Base-by-base conservation (phyloP, 2,888 invertebrate species). In the Apodemia hepburni region DNA sequence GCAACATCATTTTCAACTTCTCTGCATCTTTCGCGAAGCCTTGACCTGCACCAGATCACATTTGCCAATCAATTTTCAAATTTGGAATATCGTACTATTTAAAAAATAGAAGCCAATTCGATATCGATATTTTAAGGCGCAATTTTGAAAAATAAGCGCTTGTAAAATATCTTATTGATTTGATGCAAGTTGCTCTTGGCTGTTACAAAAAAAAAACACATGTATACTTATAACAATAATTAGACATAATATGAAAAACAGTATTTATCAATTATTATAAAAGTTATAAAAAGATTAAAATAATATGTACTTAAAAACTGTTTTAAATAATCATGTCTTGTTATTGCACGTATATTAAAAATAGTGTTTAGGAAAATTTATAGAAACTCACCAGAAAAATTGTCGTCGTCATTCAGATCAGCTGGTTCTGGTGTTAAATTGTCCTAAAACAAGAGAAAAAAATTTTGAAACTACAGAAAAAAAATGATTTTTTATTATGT, bases 1-100 rank as follows among this genome's bases (percentile, higher is more conserved):
- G 94, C 89, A 96, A 94, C 96, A 96, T 96, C 92, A 96, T 93
- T 93, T 96, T 96, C 92, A 96, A 93, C 93, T 96, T 96, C 93
- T 96, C 96, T 78, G 95, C 95, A 85, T 96, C 96, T 94, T 96
- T 96, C 94, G 95, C 93, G 92, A 83, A 81, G 86, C 80, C 89
- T 79, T 90, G 88, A 90, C 91, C 91, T 91, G 91, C 91, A 91
- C 85, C 91, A 90, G 87, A 88, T 90, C 90, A 90, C 83, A 89
- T 87, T 80, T 74, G 80, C 83, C 84, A 84, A 84, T 89, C 79
- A 90, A 85, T 80, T 78, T 78, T 64, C 68, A 79, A 81, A 76
- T 78, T 81, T 83, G 69, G 76, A 79, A 80, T 71, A 72, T 62
- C 69, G 45, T 64, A 61, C 54, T 64, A 17, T 67, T 64, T 61